A percentile compares a stretch with the other conserved stretches of the same genome.
These are phyloP conservation scores for Tupaia tana DNA, from an alignment of 2,113 vertebrate species.

Conservation along the genomic window DNA sequence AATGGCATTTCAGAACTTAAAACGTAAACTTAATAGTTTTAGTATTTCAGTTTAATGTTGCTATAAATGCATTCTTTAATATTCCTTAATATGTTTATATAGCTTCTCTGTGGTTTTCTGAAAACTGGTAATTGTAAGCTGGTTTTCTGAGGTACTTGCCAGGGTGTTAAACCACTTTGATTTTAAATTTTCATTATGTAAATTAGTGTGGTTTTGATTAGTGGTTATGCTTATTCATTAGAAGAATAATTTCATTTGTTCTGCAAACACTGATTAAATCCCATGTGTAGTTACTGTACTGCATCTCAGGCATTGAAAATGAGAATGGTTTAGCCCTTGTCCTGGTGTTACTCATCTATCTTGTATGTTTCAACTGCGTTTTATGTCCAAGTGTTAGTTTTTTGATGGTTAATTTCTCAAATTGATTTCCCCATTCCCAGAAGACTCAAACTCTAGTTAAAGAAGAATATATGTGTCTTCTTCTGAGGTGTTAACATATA, in stretches of 20 bases:
- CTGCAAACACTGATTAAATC: slow-evolving; percentile 10
- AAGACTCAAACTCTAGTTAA: slow-evolving; percentile 29
- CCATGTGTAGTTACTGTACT: not conserved
- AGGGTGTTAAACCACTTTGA: slow-evolving; percentile 18
- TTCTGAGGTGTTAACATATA: not conserved
- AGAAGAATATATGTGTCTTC: not conserved
- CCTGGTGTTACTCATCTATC: not conserved
- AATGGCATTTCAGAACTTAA: slow-evolving; percentile 39
- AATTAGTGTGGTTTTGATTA: slow-evolving; percentile 38
- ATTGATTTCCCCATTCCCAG: not conserved
- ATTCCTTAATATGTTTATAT: not conserved
- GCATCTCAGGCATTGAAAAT: not conserved
- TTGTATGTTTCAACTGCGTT: slow-evolving; percentile 37
- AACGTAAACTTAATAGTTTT: slow-evolving; percentile 46
- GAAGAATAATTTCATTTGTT: slow-evolving; percentile 51
- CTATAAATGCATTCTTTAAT: slow-evolving; percentile 50
- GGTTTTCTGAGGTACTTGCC: slow-evolving; percentile 2
- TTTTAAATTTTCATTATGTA: not conserved
- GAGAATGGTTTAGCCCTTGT: not conserved
- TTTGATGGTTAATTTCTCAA: slow-evolving; percentile 48
- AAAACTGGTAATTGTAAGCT: slow-evolving; percentile 53
- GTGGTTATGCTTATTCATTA: not conserved
- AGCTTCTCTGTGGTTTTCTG: slow-evolving; percentile 35
- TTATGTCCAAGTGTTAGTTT: slow-evolving; percentile 35
- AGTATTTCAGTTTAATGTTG: slow-evolving; percentile 29